Evolutionary conservation across 2,113 vertebrate genomes (phyloP), one percentile per base, ranked within the genome.

Genomic region (Ciconia stormi): DNA sequence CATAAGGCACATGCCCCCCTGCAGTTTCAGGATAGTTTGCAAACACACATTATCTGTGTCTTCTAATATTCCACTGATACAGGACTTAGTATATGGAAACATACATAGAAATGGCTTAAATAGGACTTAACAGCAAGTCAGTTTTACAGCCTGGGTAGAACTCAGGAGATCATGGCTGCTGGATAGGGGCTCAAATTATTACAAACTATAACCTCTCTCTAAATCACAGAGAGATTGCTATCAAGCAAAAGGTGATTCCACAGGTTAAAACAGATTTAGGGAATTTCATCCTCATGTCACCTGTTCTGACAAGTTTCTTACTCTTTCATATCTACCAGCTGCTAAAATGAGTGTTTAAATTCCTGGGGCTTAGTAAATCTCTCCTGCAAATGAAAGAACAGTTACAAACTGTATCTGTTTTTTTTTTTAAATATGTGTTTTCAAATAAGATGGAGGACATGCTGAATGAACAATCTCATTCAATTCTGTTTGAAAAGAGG

Each of bases 211-310:
- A 71, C 15, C 26, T 62, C 30, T 81, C 16, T 67, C 38, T 71
- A 82, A 84, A 85, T 89, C 65, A n/a, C 16, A 61, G 55, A 67
- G 63, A 82, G 59, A 89, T 80, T 61, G 29, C 9, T 83, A 78
- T 89, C 56, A 89, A 77, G 69, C 27, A 63, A 82, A 94, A 96
- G 44, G 59, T 89, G 65, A 81, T 69, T 89, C 38, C 63, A 94
- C 87, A 96, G 46, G 91, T 77, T 92, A 82, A 94, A 88, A 93
- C 80, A 93, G 65, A 89, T 72, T 73, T 66, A 89, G 46, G 30
- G 78, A 95, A 94, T 95, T 96, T 81, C 65, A 96, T 70, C 67
- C 52, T 72, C 1, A 2, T 53, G n/a, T 93, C 86, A 89, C 11
- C 22, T 71, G 83, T 78, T 82, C 89, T 85, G 58, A 92, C 88